Base-by-base conservation (phyloP, 2,797 vertebrate species). In the Corythornis leucogaster region DNA sequence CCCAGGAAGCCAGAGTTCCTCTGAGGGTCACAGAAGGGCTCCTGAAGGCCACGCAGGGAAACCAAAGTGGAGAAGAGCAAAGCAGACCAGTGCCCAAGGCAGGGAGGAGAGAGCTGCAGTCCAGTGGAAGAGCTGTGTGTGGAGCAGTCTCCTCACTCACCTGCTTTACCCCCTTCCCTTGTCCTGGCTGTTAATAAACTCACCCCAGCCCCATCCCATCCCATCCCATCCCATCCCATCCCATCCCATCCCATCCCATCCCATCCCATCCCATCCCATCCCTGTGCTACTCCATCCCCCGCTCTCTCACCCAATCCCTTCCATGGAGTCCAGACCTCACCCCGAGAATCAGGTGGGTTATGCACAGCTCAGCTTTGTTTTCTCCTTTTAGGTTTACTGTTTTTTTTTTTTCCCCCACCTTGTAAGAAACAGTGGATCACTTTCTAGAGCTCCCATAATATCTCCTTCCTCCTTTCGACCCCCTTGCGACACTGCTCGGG, bases 391-490 rank as follows among this genome's bases (percentile, higher is more conserved):
- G 63, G 30, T 43, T 53, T 9, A 17, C 9, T 11, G 13, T 2
- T 2, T 2, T 10, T 28, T 17, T 8, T 40, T 40, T 15, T 5
- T 1, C 35, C 38, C 2, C 38, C 3, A 1, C 40, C 51, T 63
- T 12, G 11, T 17, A 12, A n/a, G 12, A 33, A 50, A 13, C 1
- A 17, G 28, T 18, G 43, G 6, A 22, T 26, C 1, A 1, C 61
- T 58, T 48, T 30, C 31, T 42, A 22, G 61, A 26, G 30, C 50
- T 42, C 19, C 51, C n/a, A 10, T 46, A 2, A 22, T 25, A 35
- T 53, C 18, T 66, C 59, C 22, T 38, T 55, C 53, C 48, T 54
- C 55, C n/a, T 15, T 25, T 28, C 18, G 21, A 8, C 40, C 25
- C 3, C 1, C 12, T 26, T 8, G 18, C 12, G 45, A 35, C 51